phyloP scores from a whole-genome alignment of 2,888 invertebrate genomes.

The Leptinotarsa tumamoca region DNA sequence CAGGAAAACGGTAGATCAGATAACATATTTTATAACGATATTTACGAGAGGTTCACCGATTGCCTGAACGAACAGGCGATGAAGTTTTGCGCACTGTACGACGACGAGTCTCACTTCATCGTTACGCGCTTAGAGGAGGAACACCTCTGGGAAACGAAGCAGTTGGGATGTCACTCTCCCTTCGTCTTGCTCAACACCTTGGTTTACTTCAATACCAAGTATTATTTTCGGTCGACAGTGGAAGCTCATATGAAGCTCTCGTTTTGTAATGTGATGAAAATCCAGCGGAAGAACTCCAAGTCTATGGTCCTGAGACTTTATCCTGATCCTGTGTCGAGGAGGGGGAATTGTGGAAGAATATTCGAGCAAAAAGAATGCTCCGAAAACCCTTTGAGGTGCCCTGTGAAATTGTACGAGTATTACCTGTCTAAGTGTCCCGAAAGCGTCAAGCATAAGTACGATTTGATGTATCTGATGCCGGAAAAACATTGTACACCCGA shows the following conservation, averaged over 20 bases:
- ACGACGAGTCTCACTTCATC: constrained; percentile 80
- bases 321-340: constrained; percentile 60
- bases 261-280: constrained; percentile 90
- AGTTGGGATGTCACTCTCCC: constrained; percentile 90
- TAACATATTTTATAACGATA: constrained; percentile 89
- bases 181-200: constrained; percentile 88
- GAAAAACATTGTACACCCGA: constrained; percentile 90
- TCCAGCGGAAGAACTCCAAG: constrained; percentile 73
- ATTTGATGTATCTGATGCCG: constrained; percentile 85
- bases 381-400: constrained; percentile 80
- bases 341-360: constrained; percentile 66
- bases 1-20: constrained; percentile 89
- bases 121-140: constrained; percentile 91
- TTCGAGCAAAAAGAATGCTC: constrained; percentile 73
- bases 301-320: constrained; percentile 59
- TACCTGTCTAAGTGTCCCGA: constrained; percentile 94
- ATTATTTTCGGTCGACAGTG: constrained; percentile 88
- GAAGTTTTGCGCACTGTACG: constrained; percentile 80
- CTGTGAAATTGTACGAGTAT: constrained; percentile 93
- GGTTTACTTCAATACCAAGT: constrained; percentile 93
- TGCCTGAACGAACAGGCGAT: constrained; percentile 84
- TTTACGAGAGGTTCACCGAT: constrained; percentile 87
- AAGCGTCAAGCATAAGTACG: constrained; percentile 86
- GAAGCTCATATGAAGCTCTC: constrained; percentile 89
- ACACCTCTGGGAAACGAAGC: constrained; percentile 91